Percentiles rank a stretch among this genome's conserved stretches.
Evolutionary conservation across 2,113 vertebrate species (phyloP).

Genomic region (Xenopus borealis): DNA sequence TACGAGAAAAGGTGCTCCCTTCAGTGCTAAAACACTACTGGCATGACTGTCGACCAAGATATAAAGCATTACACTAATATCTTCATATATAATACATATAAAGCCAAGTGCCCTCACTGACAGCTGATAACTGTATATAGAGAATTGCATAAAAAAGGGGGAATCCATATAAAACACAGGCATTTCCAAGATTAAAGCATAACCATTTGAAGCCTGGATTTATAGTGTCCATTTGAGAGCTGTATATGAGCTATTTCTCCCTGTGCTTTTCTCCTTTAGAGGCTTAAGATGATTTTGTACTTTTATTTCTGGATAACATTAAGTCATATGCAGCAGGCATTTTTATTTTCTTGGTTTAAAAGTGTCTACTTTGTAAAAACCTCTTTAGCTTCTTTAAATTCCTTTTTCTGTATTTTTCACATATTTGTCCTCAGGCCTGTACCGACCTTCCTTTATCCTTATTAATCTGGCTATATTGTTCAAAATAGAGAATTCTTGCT

Average conservation of each 20-base stretch:
- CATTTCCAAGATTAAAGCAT: slow-evolving; percentile 14
- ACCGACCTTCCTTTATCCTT: slow-evolving; percentile 23
- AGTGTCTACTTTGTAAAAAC: slow-evolving; percentile 18
- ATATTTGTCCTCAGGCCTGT: slow-evolving; percentile 24
- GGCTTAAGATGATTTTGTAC: slow-evolving; percentile 11
- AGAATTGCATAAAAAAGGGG: neutral
- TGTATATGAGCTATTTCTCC: neutral
- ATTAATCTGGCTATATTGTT: slow-evolving; percentile 33
- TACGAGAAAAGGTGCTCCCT: too few relatives aligned
- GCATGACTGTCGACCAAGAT: too few relatives aligned
- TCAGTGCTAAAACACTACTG: too few relatives aligned
- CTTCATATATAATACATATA: too few relatives aligned
- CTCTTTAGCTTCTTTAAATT: slow-evolving; percentile 21
- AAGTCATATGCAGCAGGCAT: slow-evolving; percentile 21
- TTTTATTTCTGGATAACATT: slow-evolving; percentile 15
- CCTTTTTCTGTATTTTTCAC: neutral
- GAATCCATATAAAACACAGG: neutral
- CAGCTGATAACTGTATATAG: too few relatives aligned
- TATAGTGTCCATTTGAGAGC: slow-evolving; percentile 1
- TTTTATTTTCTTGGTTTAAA: slow-evolving; percentile 15
- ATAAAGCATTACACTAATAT: too few relatives aligned
- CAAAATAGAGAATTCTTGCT: slow-evolving; percentile 17
- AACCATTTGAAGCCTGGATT: slow-evolving; percentile 8
- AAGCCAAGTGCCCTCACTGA: too few relatives aligned
- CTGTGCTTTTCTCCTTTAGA: neutral